Evolutionary conservation across 1,140 invertebrate genomes (phyloP).

Genomic region (Orius insidiosus): DNA sequence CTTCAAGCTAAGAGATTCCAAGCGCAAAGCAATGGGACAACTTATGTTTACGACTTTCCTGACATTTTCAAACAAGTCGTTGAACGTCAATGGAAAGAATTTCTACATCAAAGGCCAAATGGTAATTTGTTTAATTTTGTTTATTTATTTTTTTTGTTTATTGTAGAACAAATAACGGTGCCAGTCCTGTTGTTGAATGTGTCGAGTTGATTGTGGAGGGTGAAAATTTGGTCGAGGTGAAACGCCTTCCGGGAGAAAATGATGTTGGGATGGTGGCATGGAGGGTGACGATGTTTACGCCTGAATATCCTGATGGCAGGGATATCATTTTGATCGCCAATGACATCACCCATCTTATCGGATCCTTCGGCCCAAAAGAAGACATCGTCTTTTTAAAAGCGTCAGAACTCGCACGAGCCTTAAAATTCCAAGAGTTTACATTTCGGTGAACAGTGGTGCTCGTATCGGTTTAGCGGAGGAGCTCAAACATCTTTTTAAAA

Average conservation of each 20-base stretch:
- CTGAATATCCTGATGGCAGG: slow-evolving; percentile 85
- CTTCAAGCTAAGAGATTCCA: slow-evolving; percentile 94
- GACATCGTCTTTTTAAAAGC: slow-evolving; percentile 83
- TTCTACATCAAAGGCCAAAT: slow-evolving; percentile 45
- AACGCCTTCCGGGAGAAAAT: slow-evolving; percentile 87
- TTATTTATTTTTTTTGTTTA: slow-evolving; percentile 5
- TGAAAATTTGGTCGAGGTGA: slow-evolving; percentile 63
- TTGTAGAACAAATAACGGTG: slow-evolving; percentile 34
- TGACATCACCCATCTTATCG: slow-evolving; percentile 87
- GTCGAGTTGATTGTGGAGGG: slow-evolving; percentile 77
- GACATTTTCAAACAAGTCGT: slow-evolving; percentile 91
- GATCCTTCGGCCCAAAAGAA: slow-evolving; percentile 92
- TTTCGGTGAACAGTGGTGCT: slow-evolving; percentile 93
- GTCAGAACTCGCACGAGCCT: slow-evolving; percentile 70
- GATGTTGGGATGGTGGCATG: slow-evolving; percentile 97
- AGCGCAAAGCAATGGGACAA: slow-evolving; percentile 89
- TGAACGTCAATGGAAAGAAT: slow-evolving; percentile 67
- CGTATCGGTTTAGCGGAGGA: slow-evolving; percentile 95
- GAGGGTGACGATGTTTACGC: slow-evolving; percentile 81
- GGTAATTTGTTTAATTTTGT: neutral
- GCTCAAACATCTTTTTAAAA: slow-evolving; percentile 76
- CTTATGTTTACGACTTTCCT: slow-evolving; percentile 94
- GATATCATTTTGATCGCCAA: slow-evolving; percentile 93
- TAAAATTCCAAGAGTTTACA: slow-evolving; percentile 83
- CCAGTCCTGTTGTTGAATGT: slow-evolving; percentile 51